phyloP scores from a whole-genome alignment of 2,888 invertebrate genomes.

The Thyatira batis region DNA sequence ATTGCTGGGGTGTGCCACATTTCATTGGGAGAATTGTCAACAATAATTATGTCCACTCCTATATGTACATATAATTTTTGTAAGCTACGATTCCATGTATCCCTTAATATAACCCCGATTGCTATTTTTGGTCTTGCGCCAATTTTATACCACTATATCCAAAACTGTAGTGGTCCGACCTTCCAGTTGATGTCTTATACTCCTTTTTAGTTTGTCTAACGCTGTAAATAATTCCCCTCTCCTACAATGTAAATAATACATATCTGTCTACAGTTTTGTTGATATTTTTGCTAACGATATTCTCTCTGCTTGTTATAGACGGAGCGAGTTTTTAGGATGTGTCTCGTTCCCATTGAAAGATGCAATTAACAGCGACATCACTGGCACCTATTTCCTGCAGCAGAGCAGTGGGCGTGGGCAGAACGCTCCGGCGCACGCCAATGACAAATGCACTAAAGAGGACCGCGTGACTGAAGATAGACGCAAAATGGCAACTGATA shows the following conservation, averaged over 20 bases:
- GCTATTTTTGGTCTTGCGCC: neutral
- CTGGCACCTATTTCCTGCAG: conserved; percentile 89
- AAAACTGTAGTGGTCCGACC: neutral
- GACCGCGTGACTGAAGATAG: conserved; percentile 60
- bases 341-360: conserved; percentile 94
- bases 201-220: no score
- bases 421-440: conserved; percentile 46
- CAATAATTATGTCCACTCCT: neutral
- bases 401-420: conserved; percentile 56
- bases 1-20: neutral
- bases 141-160: neutral
- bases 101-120: neutral
- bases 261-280: neutral
- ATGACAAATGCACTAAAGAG: conserved; percentile 49
- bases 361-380: conserved; percentile 86
- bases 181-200: neutral
- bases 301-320: conserved; percentile 84
- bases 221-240: neutral
- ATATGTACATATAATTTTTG: neutral
- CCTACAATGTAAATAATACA: neutral
- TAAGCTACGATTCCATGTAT: neutral
- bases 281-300: conserved; percentile 3
- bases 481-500: conserved; percentile 78
- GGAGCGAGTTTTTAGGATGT: conserved; percentile 96
- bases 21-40: neutral